Conservation (phyloP, 2,113 vertebrate species). For the Crotalus viridis region DNA sequence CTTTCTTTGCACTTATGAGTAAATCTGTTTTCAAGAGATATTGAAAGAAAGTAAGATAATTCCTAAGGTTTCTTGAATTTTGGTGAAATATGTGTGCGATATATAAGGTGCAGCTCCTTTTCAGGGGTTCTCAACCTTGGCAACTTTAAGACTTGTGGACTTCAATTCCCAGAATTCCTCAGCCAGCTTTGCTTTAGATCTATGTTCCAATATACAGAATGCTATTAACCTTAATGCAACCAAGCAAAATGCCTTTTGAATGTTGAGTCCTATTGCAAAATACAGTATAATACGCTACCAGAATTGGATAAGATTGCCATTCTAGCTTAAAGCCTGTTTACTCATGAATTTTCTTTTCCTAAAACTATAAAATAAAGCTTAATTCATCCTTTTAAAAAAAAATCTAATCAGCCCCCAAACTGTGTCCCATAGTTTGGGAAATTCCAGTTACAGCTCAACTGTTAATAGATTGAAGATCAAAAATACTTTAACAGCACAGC, state of each 20-base stretch:
- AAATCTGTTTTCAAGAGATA: background rate
- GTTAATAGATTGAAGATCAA: background rate
- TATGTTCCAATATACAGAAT: background rate
- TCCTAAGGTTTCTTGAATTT: background rate
- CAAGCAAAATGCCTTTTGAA: background rate
- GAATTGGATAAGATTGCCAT: background rate
- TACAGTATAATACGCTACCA: background rate
- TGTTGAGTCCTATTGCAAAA: background rate
- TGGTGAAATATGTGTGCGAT: background rate
- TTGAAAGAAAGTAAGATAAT: background rate
- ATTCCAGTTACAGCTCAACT: background rate
- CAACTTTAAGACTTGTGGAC: too few relatives aligned
- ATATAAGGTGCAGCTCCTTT: background rate
- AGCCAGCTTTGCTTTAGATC: too few relatives aligned
- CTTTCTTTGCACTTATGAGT: background rate
- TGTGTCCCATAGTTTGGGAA: background rate
- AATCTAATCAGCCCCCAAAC: background rate
- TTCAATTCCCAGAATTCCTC: too few relatives aligned
- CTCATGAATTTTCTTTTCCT: background rate
- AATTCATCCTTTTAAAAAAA: background rate
- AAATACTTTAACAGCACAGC: background rate
- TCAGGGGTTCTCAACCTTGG: too few relatives aligned
- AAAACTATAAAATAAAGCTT: background rate
- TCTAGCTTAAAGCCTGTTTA: background rate
- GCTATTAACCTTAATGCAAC: background rate